A percentile compares a stretch with the other conserved stretches of the same genome.
Evolutionary conservation across 2,888 invertebrate genomes (phyloP).

Genomic region (Acronicta aceris): DNA sequence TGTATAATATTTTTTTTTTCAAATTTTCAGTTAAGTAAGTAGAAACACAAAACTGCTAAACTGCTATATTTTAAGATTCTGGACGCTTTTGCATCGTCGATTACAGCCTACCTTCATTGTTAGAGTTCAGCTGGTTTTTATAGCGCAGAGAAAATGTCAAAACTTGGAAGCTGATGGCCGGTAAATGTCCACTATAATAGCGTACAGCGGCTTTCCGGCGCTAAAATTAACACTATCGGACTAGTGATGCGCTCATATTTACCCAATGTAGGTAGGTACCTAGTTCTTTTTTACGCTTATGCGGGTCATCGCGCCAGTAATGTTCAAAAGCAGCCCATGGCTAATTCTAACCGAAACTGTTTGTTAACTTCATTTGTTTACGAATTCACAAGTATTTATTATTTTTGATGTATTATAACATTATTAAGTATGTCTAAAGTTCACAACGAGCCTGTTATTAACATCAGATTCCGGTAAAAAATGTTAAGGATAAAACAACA

Average conservation of each 20-base stretch:
- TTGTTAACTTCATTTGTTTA: conserved; percentile 2
- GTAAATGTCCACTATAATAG: conserved; percentile 21
- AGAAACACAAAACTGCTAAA: too few species aligned
- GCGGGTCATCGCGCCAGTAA: conserved; percentile 48
- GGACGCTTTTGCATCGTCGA: too few species aligned
- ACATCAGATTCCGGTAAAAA: not conserved
- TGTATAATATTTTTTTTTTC: too few species aligned
- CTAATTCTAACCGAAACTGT: conserved; percentile 38
- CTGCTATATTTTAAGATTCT: too few species aligned
- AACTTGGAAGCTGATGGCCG: conserved; percentile 12
- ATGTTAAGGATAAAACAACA: conserved; percentile 8
- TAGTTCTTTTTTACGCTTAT: conserved; percentile 23
- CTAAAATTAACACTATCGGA: conserved; percentile 27
- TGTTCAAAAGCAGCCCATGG: conserved; percentile 27
- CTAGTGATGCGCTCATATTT: conserved; percentile 28
- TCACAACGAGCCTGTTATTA: not conserved
- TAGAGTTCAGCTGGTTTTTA: too few species aligned
- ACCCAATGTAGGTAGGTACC: conserved; percentile 20
- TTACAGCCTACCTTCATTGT: too few species aligned
- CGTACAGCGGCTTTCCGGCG: conserved; percentile 16
- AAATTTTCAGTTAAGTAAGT: too few species aligned
- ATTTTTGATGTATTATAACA: not conserved
- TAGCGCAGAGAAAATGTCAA: not conserved
- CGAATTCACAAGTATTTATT: not conserved
- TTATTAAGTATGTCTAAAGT: not conserved